Evolutionary conservation across 2,888 invertebrate genomes (phyloP), one percentile per base, ranked within the genome.

Genomic region (Xylocampa areola): DNA sequence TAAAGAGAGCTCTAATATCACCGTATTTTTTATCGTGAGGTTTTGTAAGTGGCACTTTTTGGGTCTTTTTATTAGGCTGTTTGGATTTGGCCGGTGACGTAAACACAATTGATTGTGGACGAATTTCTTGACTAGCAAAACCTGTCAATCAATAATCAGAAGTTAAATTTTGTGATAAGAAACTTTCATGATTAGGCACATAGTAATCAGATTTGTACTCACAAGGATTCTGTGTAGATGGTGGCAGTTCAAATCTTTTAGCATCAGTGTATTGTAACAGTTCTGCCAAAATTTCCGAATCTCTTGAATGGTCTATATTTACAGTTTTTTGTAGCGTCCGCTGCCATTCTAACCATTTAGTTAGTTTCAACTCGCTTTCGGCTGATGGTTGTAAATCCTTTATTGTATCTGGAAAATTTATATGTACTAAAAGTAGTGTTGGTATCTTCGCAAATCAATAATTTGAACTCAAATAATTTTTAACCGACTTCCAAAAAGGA

Each of bases 1-100:
- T 89, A 41, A 95, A 95, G 59, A 95, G 86, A 41, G 93, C 92
- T 79, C 95, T 86, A 23, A 95, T 95, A 55, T 95, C 95, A 0
- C 94, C 91, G 77, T 95, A 81, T 85, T 86, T 90, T 82, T 91
- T 90, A 2, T 62, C 76, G 0, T 88, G 88, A 8, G 91, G 87
- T 73, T 90, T 92, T 3, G 57, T 16, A 16, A 73, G 7, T 2
- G 59, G 54, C 2, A 54, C 14, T 70, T 87, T 90, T 29, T 77
- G 79, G 73, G 86, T 89, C 72, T 82, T 88, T 78, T 86, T 91
- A 33, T 45, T 65, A 17, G 74, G 60, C 44, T 68, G 81, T 78
- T 90, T 90, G 5, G 66, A 44, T 76, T 83, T 84, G 2, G 68
- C 68, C 41, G 82, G 81, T 11, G 78, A 76, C n/a, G 49, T 16